Percentiles rank a stretch among this genome's conserved stretches.
Evolutionary conservation across 2,113 vertebrate species (phyloP).

Genomic region (Poeciliopsis turrubarensis): DNA sequence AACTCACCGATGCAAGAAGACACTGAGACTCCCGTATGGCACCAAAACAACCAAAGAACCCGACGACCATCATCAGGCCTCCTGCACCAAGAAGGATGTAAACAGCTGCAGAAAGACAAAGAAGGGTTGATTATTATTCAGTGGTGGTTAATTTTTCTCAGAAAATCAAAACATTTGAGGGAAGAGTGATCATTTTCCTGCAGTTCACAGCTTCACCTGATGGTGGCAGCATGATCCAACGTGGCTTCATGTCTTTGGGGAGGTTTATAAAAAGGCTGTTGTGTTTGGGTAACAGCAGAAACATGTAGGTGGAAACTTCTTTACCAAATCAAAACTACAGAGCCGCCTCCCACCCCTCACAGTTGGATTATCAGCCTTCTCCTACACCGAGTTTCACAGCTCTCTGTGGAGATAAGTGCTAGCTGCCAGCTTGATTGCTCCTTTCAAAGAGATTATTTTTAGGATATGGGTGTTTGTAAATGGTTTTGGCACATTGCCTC

Average conservation of each 20-base stretch:
- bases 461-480: not conserved
- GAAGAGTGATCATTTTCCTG: not conserved
- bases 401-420: not conserved
- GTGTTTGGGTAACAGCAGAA: constrained; percentile 21
- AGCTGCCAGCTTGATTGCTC: not conserved
- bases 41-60: constrained; percentile 96
- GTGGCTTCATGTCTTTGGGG: not conserved
- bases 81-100: constrained; percentile 93
- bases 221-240: constrained; percentile 52
- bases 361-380: constrained; percentile 32
- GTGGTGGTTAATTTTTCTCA: not conserved
- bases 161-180: not conserved
- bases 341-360: constrained; percentile 27
- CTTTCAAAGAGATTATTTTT: not conserved
- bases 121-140: not conserved
- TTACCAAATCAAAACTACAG: constrained; percentile 17
- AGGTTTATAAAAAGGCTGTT: constrained; percentile 31
- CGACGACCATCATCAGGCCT: constrained; percentile 91
- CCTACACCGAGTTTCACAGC: constrained; percentile 22
- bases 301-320: constrained; percentile 44
- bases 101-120: constrained; percentile 80
- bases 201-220: constrained; percentile 49
- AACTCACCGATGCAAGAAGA: constrained; percentile 92
- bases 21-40: constrained; percentile 94
- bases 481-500: not conserved